Percentiles rank a stretch among this genome's conserved stretches.
These are phyloP conservation scores for Heliconius hortense DNA, from an alignment of 2,888 invertebrate genomes.

Conservation along the genomic window DNA sequence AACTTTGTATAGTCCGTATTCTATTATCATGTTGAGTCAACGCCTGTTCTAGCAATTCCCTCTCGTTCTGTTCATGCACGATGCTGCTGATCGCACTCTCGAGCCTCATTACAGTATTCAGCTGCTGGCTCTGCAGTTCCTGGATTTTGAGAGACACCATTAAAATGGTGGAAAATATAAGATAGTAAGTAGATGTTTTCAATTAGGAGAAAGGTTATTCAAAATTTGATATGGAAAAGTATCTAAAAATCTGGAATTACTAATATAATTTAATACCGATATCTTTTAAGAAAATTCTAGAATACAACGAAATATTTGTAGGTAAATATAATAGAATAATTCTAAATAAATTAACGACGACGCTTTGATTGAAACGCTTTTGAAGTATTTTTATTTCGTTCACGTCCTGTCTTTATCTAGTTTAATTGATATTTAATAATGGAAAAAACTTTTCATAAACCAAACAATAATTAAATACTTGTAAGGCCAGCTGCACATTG, in stretches of 20 bases:
- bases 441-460: not conserved
- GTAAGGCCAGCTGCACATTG: constrained; percentile 74
- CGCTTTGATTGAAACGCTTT: too few species aligned
- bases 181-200: not conserved
- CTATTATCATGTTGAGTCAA: constrained; percentile 71
- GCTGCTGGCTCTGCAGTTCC: constrained; percentile 79
- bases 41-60: constrained; percentile 72
- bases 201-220: not conserved
- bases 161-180: constrained; percentile 10
- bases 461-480: constrained; percentile 54
- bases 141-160: constrained; percentile 47
- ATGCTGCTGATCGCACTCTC: constrained; percentile 75
- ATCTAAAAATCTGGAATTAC: not conserved
- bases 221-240: not conserved
- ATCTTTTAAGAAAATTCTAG: not conserved
- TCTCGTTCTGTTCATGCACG: constrained; percentile 72
- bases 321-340: too few species aligned
- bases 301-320: too few species aligned
- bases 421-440: too few species aligned
- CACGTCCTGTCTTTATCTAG: too few species aligned
- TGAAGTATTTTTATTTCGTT: too few species aligned
- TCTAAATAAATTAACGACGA: too few species aligned
- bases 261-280: not conserved
- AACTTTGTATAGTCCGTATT: constrained; percentile 63
- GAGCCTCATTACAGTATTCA: constrained; percentile 72